These are phyloP conservation scores for Plectrocnemia conspersa DNA, from an alignment of 1,140 invertebrate species.

Conservation along the genomic window DNA sequence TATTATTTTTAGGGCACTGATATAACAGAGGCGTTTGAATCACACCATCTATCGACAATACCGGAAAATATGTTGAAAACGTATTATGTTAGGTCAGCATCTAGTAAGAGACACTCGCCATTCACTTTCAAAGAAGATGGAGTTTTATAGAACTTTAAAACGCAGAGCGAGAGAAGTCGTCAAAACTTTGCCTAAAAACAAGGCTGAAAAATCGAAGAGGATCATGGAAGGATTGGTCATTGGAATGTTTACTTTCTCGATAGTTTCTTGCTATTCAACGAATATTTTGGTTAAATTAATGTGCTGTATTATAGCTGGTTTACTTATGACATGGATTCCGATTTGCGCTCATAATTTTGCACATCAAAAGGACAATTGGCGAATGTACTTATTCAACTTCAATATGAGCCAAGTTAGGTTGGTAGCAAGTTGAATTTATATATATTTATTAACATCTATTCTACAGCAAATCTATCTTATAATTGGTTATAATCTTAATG, in stretches of 20 bases:
- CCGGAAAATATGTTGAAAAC: conserved; percentile 55
- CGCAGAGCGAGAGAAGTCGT: conserved; percentile 47
- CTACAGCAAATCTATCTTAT: too few species aligned
- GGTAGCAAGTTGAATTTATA: conserved; percentile 26
- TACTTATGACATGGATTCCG: conserved; percentile 52
- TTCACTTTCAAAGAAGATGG: conserved; percentile 65
- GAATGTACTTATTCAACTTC: conserved; percentile 77
- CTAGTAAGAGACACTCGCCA: conserved; percentile 55
- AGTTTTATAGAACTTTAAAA: conserved; percentile 66
- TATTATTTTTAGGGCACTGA: conserved; percentile 64
- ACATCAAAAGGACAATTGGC: conserved; percentile 71
- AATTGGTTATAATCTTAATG: background rate
- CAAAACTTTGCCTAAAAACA: conserved; percentile 39
- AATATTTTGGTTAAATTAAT: background rate
- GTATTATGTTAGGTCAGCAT: conserved; percentile 57
- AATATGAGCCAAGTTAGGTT: conserved; percentile 58
- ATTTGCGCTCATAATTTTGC: conserved; percentile 75
- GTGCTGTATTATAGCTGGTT: conserved; percentile 30
- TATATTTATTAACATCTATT: too few species aligned
- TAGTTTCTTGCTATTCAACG: background rate
- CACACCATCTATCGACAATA: conserved; percentile 54
- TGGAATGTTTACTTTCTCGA: background rate
- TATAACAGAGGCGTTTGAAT: conserved; percentile 71
- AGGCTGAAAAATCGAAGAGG: conserved; percentile 13
- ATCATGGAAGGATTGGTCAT: conserved; percentile 16